Percentiles rank a stretch among this genome's conserved stretches.
phyloP scores from a whole-genome alignment of 2,797 vertebrate genomes.

The Falco concolor region DNA sequence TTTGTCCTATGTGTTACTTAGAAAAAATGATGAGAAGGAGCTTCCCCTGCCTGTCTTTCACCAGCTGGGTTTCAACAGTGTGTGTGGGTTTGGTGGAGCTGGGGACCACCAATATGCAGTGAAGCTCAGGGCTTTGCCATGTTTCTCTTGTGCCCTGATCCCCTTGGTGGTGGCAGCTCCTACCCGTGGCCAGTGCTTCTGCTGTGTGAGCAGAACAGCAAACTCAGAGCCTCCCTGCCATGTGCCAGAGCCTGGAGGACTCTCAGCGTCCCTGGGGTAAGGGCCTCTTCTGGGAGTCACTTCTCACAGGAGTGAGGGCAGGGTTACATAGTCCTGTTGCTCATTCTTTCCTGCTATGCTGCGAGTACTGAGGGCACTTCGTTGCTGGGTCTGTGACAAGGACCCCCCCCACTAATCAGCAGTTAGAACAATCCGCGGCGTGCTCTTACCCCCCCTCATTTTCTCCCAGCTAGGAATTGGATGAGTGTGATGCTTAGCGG shows the following conservation, averaged over 20 bases:
- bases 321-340: neutral
- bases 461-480: slow-evolving; percentile 75
- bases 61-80: neutral
- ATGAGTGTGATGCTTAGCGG: slow-evolving; percentile 77
- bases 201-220: fast-evolving
- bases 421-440: neutral
- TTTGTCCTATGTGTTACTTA: neutral
- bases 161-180: neutral
- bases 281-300: neutral
- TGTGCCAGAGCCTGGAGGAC: neutral
- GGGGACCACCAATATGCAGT: fast-evolving
- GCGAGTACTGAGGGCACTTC: neutral
- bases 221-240: neutral
- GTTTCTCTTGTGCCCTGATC: neutral
- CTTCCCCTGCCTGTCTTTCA: neutral
- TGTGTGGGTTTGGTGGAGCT: neutral
- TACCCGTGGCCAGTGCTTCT: fast-evolving
- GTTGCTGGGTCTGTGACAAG: neutral
- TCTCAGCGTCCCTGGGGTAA: neutral
- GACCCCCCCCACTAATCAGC: neutral
- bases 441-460: neutral
- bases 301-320: neutral
- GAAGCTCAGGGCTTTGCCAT: fast-evolving
- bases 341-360: neutral
- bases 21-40: neutral